A percentile compares a stretch with the other conserved stretches of the same genome.
phyloP scores from a whole-genome alignment of 2,888 invertebrate species.

The Coelopa pilipes region DNA sequence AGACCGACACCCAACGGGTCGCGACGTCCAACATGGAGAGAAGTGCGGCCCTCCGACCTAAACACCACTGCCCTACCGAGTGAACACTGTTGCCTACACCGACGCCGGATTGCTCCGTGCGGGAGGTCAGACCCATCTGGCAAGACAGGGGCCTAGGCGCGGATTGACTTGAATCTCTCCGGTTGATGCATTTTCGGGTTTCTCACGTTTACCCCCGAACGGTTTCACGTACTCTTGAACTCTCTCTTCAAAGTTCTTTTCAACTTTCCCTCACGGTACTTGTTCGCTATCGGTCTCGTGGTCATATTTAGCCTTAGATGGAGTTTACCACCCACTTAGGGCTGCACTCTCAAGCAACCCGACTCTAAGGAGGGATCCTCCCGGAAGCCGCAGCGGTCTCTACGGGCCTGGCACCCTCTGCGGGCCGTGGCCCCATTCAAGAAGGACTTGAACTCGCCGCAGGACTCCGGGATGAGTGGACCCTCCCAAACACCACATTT shows the following conservation, averaged over 20 bases:
- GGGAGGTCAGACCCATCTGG: constrained; percentile 71
- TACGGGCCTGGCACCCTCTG: constrained; percentile 69
- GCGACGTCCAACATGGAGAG: too few relatives aligned
- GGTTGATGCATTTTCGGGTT: neutral
- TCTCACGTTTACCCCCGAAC: constrained; percentile 75
- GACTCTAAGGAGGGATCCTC: constrained; percentile 55
- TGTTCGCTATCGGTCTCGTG: too few relatives aligned
- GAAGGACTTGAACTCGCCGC: too few relatives aligned
- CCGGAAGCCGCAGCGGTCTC: constrained; percentile 47
- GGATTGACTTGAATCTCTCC: neutral
- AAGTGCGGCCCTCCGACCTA: too few relatives aligned
- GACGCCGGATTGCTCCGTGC: constrained; percentile 67
- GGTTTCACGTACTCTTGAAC: too few relatives aligned
- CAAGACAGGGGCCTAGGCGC: constrained; percentile 66
- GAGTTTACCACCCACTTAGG: constrained; percentile 45
- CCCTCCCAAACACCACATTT: constrained; percentile 45
- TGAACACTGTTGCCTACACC: too few relatives aligned
- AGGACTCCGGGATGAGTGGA: constrained; percentile 47
- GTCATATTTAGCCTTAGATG: too few relatives aligned
- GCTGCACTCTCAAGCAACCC: constrained; percentile 47
- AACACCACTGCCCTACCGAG: too few relatives aligned
- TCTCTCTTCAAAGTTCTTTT: too few relatives aligned
- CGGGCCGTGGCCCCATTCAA: constrained; percentile 68
- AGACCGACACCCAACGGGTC: too few relatives aligned
- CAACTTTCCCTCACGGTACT: too few relatives aligned